Evolutionary conservation across 2,797 vertebrate species (phyloP).

Genomic region (Corythornis leucogaster): DNA sequence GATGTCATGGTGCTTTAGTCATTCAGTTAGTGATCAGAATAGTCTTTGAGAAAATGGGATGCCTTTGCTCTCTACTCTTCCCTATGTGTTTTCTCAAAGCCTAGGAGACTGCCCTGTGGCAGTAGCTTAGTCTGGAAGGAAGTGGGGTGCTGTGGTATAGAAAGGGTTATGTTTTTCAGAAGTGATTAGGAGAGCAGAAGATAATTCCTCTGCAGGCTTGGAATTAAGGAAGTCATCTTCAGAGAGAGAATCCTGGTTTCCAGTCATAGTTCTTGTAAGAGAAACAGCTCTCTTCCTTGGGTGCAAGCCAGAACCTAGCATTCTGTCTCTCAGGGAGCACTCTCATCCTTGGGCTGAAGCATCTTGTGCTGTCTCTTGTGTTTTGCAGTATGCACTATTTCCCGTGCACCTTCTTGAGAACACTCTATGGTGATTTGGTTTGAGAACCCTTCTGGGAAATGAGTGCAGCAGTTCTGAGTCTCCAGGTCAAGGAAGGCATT

Average conservation of each 20-base stretch:
- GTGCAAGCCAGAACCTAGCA: not conserved
- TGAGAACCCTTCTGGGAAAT: conserved; percentile 21
- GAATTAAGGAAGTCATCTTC: not conserved
- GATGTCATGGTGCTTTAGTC: not conserved
- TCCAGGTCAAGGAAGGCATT: not conserved
- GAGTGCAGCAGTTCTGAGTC: not conserved
- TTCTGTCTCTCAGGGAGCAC: not conserved
- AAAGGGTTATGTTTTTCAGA: not conserved
- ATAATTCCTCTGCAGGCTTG: not conserved
- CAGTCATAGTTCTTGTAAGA: not conserved
- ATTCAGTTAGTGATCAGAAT: not conserved
- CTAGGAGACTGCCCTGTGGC: not conserved
- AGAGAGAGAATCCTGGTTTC: not conserved
- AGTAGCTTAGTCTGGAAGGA: not conserved
- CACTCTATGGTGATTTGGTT: not conserved
- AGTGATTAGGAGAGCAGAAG: not conserved
- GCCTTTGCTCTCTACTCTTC: not conserved
- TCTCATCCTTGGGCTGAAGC: not conserved
- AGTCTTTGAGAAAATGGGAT: not conserved
- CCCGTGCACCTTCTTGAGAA: not conserved
- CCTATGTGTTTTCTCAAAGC: not conserved
- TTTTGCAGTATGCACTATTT: not conserved
- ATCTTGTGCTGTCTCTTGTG: not conserved
- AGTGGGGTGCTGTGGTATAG: not conserved
- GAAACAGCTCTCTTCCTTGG: not conserved